Base-by-base conservation (phyloP, 2,797 vertebrate species). In the Mormyrus proboscirostris region DNA sequence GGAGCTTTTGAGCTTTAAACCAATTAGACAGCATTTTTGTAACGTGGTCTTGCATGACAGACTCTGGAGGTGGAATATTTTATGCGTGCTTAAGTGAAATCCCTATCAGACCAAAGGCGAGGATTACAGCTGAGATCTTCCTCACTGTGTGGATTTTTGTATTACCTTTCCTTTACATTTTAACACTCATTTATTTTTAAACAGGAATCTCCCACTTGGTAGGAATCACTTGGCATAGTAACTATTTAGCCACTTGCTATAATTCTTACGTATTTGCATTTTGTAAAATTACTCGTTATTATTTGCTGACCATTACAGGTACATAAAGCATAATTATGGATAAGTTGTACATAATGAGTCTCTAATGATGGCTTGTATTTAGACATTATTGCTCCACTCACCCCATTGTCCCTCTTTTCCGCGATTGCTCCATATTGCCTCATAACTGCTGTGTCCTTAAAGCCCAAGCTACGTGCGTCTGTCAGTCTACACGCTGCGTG, bases 21-120 rank as follows among this genome's bases (percentile, higher is more conserved):
- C 50, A 55, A 38, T 86, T 84, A 84, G 79, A 84, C 85, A 38
- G 51, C 50, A 16, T 86, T 86, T 86, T 41, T 86, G 50, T 55
- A 86, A 38, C 2, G 85, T 10, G 38, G 14, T 55, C 25, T 29
- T 33, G 51, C 29, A 29, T 57, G 50, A 12, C 22, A 33, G 51
- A 38, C 85, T 55, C 49, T 41, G 50, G 50, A 10, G 33, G 85
- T 55, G 50, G 10, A 33, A 53, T 86, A 57, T 53, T 86, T 86
- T 51, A 57, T 38, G 51, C 25, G 38, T 65, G 19, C 55, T 44
- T 73, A 69, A 73, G 41, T 88, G 87, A 50, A 76, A 76, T 88
- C 62, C 62, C 25, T 44, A 76, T 38, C 76, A 51, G 44, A 33
- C 65, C 22, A 88, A 88, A 87, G n/a, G 44, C 8, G 10, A 51